Conservation (phyloP, 2,888 invertebrate genomes). For the Penaeus monodon region DNA sequence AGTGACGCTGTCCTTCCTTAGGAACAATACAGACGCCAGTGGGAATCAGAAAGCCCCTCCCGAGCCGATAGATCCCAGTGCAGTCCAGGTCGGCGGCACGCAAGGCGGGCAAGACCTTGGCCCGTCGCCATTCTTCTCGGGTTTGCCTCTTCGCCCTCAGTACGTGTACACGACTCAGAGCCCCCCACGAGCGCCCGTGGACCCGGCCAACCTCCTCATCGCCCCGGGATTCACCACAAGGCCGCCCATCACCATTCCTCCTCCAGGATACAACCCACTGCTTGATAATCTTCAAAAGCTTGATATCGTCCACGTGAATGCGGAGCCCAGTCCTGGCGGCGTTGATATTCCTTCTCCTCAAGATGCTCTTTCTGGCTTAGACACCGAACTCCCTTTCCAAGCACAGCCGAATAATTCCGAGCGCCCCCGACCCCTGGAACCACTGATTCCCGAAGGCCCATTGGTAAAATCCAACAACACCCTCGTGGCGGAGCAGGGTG, state of each 20-base stretch:
- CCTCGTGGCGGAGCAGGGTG: neutral
- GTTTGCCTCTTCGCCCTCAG: conserved; percentile 7
- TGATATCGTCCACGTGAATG: conserved; percentile 7
- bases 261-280: conserved; percentile 32
- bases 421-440: too few species aligned
- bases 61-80: neutral
- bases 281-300: conserved; percentile 17
- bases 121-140: conserved; percentile 28
- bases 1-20: conserved; percentile 1
- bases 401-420: too few species aligned
- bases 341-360: conserved; percentile 16
- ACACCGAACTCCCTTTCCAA: too few species aligned
- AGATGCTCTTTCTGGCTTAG: too few species aligned
- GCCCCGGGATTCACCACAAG: conserved; percentile 14
- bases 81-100: neutral
- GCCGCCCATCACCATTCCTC: conserved; percentile 31
- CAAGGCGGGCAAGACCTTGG: neutral
- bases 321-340: neutral
- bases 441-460: neutral
- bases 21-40: neutral
- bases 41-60: neutral
- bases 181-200: conserved; percentile 16
- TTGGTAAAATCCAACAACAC: neutral
- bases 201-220: conserved; percentile 35
- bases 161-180: conserved; percentile 11